Conservation (phyloP, 2,888 invertebrate genomes). For the Graphium colonna region DNA sequence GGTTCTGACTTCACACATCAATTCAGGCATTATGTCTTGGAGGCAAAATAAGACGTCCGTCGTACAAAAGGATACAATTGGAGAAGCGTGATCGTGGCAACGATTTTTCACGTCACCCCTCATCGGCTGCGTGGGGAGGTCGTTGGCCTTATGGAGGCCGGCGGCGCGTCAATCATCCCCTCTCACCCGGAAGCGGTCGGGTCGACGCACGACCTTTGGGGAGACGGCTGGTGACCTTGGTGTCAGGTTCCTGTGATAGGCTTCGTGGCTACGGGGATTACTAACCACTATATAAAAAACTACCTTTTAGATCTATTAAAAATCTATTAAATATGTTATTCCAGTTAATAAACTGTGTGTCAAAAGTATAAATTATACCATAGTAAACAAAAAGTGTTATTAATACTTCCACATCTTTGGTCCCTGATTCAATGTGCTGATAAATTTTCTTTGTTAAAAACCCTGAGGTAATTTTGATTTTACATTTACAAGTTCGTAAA, state of each 20-base stretch:
- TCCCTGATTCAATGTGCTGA: no score
- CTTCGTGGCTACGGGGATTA: constrained; percentile 8
- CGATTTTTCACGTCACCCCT: constrained; percentile 3
- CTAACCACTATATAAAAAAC: neutral
- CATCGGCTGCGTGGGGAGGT: constrained; percentile 26
- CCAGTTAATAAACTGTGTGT: no score
- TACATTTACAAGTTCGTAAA: no score
- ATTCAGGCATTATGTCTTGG: no score
- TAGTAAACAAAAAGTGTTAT: no score
- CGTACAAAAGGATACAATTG: neutral
- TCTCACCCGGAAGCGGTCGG: constrained; percentile 54
- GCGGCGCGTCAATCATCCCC: constrained; percentile 53
- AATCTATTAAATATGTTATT: no score
- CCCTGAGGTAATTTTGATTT: no score
- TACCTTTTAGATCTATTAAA: no score
- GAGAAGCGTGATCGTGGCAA: neutral
- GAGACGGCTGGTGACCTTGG: constrained; percentile 48
- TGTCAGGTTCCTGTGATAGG: constrained; percentile 34
- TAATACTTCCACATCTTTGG: no score
- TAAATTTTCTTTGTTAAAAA: no score
- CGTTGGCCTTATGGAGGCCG: constrained; percentile 44
- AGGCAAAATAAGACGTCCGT: neutral
- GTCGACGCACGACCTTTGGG: constrained; percentile 60
- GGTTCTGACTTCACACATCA: no score
- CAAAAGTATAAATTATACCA: no score